Base-by-base conservation (phyloP, 2,797 vertebrate genomes). In the Rhyacichthys aspro region DNA sequence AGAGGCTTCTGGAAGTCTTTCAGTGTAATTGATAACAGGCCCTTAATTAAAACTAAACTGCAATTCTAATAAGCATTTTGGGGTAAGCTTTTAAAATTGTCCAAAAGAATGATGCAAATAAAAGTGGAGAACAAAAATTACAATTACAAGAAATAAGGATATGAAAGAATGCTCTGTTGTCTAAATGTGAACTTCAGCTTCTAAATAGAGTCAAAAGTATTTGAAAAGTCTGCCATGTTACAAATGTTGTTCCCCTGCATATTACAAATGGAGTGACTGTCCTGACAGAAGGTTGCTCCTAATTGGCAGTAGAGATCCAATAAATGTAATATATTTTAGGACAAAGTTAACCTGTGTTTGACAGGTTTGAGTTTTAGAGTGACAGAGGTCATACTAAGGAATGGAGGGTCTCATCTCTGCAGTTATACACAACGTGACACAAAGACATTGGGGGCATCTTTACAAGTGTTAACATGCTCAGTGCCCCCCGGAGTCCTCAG, bases 11-110 rank as follows among this genome's bases (percentile, higher is more conserved):
- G 81, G 79, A 71, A 67, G 45, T 3, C 15, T 23, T 47, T 75
- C 54, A 38, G 37, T 19, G 49, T 81, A 81, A 86, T 76, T 67
- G 69, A 39, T 70, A 61, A 72, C 76, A 82, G 79, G 32, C 55
- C 10, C 12, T n/a, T 39, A 70, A 55, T 74, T 56, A 54, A 67
- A 79, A 33, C 63, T 50, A 12, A 72, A 48, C 43, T 47, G 44
- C 55, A 66, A 63, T 66, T 28, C 2, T 28, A 72, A 62, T 46
- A 50, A 55, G 45, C 34, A 57, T 55, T 63, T 50, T 2, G 55
- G 38, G 43, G 23, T 23, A 11, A 23, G 55, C 12, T 49, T 57
- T 17, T 23, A 36, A 9, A 58, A 33, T 43, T 15, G 2, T 59
- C 68, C 66, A 42, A 15, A 14, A 15, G 6, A 42, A 12, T 18